phyloP scores from a whole-genome alignment of 2,888 invertebrate genomes.

The Scaptomyza caliginosa region DNA sequence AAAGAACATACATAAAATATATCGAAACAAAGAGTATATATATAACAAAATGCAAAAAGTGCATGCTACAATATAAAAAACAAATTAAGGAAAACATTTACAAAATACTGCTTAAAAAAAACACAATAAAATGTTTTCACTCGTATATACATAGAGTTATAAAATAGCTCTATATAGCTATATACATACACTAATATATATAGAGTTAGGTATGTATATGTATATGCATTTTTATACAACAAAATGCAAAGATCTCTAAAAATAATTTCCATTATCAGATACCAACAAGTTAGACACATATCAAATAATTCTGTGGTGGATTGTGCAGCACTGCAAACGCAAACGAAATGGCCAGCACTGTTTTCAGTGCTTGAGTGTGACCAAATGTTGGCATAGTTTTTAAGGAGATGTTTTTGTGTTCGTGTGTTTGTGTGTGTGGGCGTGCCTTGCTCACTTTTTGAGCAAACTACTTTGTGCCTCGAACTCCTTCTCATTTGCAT shows the following conservation, averaged over 20 bases:
- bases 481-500: conserved; percentile 79
- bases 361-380: conserved; percentile 32
- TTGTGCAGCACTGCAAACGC: conserved; percentile 67
- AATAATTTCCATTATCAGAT: conserved; percentile 44
- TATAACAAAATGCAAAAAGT: conserved; percentile 68
- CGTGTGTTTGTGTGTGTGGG: conserved; percentile 15
- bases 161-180: conserved; percentile 27
- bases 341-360: conserved; percentile 71
- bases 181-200: conserved; percentile 23
- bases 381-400: conserved; percentile 5
- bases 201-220: conserved; percentile 10
- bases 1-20: conserved; percentile 25
- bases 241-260: conserved; percentile 53
- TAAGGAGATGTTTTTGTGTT: conserved; percentile 2
- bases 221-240: conserved; percentile 42
- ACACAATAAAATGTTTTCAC: conserved; percentile 35
- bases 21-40: neutral
- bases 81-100: conserved; percentile 57
- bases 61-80: conserved; percentile 58
- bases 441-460: conserved; percentile 53
- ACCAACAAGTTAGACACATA: conserved; percentile 49
- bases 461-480: conserved; percentile 79
- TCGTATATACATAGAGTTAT: conserved; percentile 26
- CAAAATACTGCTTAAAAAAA: conserved; percentile 69
- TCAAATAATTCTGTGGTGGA: conserved; percentile 37